Base-by-base conservation (phyloP, 2,113 vertebrate genomes). In the Clarias batrachus region DNA sequence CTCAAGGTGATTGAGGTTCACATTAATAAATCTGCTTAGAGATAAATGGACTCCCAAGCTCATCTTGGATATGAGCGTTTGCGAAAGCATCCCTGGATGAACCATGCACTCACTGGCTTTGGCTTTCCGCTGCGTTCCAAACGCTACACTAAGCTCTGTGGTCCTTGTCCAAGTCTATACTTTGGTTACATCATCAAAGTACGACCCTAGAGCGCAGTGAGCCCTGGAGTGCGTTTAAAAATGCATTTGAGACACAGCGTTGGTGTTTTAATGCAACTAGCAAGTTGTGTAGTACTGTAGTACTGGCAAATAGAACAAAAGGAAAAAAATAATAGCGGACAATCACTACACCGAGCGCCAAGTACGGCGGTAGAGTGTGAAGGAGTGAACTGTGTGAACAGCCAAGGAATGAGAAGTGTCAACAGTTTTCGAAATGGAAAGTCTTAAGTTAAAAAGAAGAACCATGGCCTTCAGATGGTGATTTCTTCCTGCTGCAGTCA, bases 151-250 rank as follows among this genome's bases (percentile, higher is more conserved):
- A 27, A 74, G 10, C 73, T 48, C 21, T 25, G 23, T 76, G 37
- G 73, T 76, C 8, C 37, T 41, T 8, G 6, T 71, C 30, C 68
- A 71, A 37, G 68, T 71, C 71, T 14, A 48, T 10, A 76, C 41
- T 76, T 76, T 52, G 73, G 73, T 76, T 76, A 52, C 41, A 13
- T 76, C 41, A 52, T 76, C 41, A 76, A 52, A 76, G 23, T n/a
- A 52, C 6, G 73, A 52, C n/a, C 23, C 73, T 25, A 52, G 48
- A 48, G 48, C 48, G 48, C 73, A 76, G 21, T n/a, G 41, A 76
- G 73, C 41, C 10, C 41, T 76, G 13, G 41, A 52, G 41, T 76
- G 21, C n/a, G 73, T 73, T 73, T 73, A 41, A 73, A 73, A 41
- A 37, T 73, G 37, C 70, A 33, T 41, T 41, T 73, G 33, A 19